Base-by-base conservation (phyloP, 2,888 invertebrate species). In the Callosobruchus maculatus region DNA sequence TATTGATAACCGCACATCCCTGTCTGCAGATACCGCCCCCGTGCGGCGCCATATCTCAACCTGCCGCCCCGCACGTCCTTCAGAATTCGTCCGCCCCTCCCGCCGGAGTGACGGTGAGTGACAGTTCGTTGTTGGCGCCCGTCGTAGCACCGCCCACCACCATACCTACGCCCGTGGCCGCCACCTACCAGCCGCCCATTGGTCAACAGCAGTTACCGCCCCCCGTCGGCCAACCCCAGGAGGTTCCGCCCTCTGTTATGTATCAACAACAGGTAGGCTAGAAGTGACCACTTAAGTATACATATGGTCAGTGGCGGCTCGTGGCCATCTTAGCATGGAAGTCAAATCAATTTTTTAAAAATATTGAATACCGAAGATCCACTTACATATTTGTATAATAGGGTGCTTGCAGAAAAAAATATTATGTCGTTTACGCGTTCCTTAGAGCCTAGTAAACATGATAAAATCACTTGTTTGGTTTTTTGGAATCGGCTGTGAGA, bases 161-260 rank as follows among this genome's bases (percentile, higher is more conserved):
- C 31, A n/a, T 68, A 68, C 21, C 20, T 75, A 22, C 30, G 71
- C 1, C 70, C 75, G 68, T 77, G 75, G 69, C 66, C 75, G 13
- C 76, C 77, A 18, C 13, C 1, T 49, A 49, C 49, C 49, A 49
- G 13, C 49, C 49, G 3, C 49, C 49, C 49, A 49, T 49, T 49
- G 49, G 13, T 13, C 49, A 49, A 13, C 49, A 49, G 49, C 4
- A n/a, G n/a, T n/a, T n/a, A n/a, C n/a, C 13, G 49, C 49, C 49
- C 1, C 5, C 49, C 49, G 49, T 49, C 18, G 49, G 49, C 49
- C 49, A 49, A 49, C 49, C 49, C 1, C 49, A 7, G 18, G 49
- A 49, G 9, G 49, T 49, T 1, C 49, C 49, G 49, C 49, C 18
- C 9, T 18, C 49, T 3, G 49, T 49, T 49, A 49, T 49, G 13